phyloP scores from a whole-genome alignment of 1,140 invertebrate species.

The Hylaeus anthracinus region DNA sequence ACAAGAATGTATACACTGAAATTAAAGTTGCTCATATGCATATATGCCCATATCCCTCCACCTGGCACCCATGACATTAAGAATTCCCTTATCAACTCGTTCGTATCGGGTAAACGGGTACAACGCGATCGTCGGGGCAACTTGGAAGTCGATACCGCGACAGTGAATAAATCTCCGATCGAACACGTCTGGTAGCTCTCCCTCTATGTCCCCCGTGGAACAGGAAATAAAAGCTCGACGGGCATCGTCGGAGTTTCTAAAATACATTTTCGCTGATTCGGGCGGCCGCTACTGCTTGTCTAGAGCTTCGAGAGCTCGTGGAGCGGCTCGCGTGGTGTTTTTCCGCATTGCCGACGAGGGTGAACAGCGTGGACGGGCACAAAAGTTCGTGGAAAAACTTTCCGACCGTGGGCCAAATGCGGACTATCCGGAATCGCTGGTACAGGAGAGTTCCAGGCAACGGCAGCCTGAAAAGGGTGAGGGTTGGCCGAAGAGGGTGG shows the following conservation, averaged over 20 bases:
- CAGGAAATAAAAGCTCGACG: not conserved
- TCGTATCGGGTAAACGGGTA: not conserved
- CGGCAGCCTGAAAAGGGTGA: conserved; percentile 38
- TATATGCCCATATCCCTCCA: too few relatives aligned
- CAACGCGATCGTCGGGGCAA: not conserved
- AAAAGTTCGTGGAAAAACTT: conserved; percentile 63
- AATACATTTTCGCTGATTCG: conserved; percentile 42
- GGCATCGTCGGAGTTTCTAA: not conserved
- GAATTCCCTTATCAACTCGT: not conserved
- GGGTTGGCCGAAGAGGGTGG: conserved; percentile 44
- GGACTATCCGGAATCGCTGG: conserved; percentile 46
- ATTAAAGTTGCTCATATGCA: too few relatives aligned
- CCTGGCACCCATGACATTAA: too few relatives aligned
- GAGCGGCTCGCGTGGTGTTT: conserved; percentile 43
- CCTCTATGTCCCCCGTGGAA: too few relatives aligned
- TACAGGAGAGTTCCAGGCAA: conserved; percentile 38
- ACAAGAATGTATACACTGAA: too few relatives aligned
- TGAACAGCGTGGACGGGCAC: conserved; percentile 22
- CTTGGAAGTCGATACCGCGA: not conserved
- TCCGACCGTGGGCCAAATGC: conserved; percentile 53
- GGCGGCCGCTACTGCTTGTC: conserved; percentile 17
- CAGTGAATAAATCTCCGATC: not conserved
- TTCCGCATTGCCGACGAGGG: conserved; percentile 49
- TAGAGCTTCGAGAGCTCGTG: conserved; percentile 43
- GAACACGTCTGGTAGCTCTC: not conserved